phyloP scores from a whole-genome alignment of 1,140 invertebrate genomes.

The Lucilia cuprina region DNA sequence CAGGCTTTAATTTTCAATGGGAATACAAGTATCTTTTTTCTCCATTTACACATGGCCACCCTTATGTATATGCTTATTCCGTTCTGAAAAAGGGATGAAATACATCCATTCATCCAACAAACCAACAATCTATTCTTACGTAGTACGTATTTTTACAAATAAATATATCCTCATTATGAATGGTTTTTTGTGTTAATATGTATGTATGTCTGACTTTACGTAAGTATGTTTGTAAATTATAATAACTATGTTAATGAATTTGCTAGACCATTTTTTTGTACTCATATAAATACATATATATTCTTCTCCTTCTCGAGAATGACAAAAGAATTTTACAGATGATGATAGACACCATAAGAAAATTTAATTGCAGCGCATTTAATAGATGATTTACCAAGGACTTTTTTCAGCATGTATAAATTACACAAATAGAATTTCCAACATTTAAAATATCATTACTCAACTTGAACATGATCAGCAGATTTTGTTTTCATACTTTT shows the following conservation, averaged over 20 bases:
- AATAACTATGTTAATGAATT: slow-evolving; percentile 15
- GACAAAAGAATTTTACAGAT: not conserved
- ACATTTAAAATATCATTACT: not conserved
- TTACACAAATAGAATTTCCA: not conserved
- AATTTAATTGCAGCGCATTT: not conserved
- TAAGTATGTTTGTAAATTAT: not conserved
- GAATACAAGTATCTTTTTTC: too few species aligned
- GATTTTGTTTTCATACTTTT: not conserved
- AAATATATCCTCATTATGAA: not conserved
- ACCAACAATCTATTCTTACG: not conserved
- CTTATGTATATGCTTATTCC: too few species aligned
- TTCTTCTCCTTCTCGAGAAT: not conserved
- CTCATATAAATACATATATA: too few species aligned
- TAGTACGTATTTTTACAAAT: not conserved
- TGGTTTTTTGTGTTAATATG: not conserved
- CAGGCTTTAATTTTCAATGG: too few species aligned
- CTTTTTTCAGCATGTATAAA: not conserved
- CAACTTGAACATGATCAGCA: not conserved
- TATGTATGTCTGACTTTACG: not conserved
- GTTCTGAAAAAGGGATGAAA: not conserved
- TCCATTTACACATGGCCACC: too few species aligned
- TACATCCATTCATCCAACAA: not conserved
- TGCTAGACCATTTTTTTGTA: not conserved
- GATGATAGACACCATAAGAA: not conserved
- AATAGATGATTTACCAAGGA: not conserved